phyloP scores from a whole-genome alignment of 1,140 invertebrate genomes.

The Anoplolepis gracilipes region DNA sequence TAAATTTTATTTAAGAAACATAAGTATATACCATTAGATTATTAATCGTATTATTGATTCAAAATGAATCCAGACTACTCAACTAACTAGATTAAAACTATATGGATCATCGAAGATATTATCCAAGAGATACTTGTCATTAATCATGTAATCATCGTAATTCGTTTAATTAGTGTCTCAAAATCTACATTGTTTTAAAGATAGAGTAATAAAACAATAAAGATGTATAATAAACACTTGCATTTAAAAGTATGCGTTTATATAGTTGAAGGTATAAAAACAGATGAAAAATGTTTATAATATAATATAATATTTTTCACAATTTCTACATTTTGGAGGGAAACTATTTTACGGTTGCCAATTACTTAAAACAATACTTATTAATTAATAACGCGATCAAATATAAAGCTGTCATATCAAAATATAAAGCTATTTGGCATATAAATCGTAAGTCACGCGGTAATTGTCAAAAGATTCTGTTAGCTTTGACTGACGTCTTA shows the following conservation, averaged over 20 bases:
- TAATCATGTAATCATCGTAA: not conserved
- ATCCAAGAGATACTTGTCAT: not conserved
- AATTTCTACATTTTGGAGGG: not conserved
- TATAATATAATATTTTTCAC: not conserved
- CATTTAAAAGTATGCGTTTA: not conserved
- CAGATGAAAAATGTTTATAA: not conserved
- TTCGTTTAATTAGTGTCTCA: not conserved
- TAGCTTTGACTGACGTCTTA: not conserved
- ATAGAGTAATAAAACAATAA: not conserved
- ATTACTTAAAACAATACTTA: not conserved
- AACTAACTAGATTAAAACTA: not conserved
- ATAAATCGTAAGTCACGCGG: not conserved
- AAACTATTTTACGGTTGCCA: not conserved
- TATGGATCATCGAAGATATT: not conserved
- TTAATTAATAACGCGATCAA: not conserved
- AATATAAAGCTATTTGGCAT: not conserved
- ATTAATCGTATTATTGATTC: not conserved
- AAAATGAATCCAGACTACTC: not conserved
- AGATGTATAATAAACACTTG: constrained; percentile 2
- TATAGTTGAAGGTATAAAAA: not conserved
- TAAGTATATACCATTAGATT: not conserved
- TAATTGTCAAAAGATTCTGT: constrained; percentile 19
- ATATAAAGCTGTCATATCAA: not conserved
- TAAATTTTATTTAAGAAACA: not conserved
- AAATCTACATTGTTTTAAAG: constrained; percentile 21